These are phyloP conservation scores for Archaeoteleia sp. DNA, from an alignment of 2,888 invertebrate genomes.

Conservation along the genomic window DNA sequence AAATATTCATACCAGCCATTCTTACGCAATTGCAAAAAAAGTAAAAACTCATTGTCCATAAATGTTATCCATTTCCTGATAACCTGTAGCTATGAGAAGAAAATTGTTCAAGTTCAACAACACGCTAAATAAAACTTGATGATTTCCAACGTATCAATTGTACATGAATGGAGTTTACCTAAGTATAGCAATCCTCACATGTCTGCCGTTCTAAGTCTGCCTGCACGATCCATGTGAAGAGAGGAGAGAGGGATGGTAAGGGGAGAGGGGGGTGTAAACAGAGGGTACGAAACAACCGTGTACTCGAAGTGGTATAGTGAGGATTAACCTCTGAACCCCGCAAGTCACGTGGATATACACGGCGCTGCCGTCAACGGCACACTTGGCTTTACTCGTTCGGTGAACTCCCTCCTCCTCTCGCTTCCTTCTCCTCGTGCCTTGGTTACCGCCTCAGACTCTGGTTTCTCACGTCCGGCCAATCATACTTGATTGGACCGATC, in stretches of 20 bases:
- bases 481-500: conserved; percentile 71
- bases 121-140: background rate
- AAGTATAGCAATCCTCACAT: background rate
- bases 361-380: conserved; percentile 35
- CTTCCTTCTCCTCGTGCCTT: conserved; percentile 25
- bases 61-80: no score
- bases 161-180: background rate
- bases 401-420: conserved; percentile 14
- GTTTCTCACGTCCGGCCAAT: conserved; percentile 72
- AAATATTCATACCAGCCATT: no score
- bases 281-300: conserved; percentile 44
- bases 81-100: no score
- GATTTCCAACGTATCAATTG: background rate
- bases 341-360: conserved; percentile 31
- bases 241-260: conserved; percentile 35
- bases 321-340: conserved; percentile 43
- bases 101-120: no score
- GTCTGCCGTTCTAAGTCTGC: conserved; percentile 2
- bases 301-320: conserved; percentile 38
- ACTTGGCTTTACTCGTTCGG: conserved; percentile 25
- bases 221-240: background rate
- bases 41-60: no score
- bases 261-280: conserved; percentile 22
- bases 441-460: conserved; percentile 42
- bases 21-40: no score